Evolutionary conservation across 2,113 vertebrate species (phyloP).

Genomic region (Gnathonemus echidnorhynchus): DNA sequence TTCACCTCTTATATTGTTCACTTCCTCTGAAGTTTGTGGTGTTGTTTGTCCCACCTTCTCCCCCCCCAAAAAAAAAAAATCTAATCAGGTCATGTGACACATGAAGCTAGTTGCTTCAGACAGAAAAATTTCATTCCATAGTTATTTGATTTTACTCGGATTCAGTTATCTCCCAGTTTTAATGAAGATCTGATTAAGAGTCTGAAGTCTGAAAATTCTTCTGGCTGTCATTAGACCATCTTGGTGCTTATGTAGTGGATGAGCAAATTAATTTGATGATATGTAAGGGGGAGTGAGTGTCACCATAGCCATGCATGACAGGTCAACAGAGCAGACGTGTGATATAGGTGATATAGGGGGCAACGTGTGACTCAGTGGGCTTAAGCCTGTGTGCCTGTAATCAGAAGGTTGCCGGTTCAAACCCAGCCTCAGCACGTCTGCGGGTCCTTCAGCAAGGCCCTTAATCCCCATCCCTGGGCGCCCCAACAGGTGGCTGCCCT

Average conservation of each 20-base stretch:
- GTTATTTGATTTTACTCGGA: neutral
- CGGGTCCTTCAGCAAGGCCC: no score
- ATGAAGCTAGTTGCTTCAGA: neutral
- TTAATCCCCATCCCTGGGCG: no score
- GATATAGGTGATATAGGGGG: neutral
- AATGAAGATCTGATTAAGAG: neutral
- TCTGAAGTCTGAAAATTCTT: neutral
- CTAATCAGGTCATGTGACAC: neutral
- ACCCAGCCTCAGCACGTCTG: no score
- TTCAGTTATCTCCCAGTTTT: neutral
- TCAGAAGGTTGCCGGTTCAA: no score
- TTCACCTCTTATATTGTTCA: neutral
- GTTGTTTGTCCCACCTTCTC: neutral
- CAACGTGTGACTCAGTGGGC: no score
- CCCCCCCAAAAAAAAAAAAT: neutral
- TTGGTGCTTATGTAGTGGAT: neutral
- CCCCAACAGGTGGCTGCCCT: no score
- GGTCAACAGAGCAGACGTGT: neutral
- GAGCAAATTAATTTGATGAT: neutral
- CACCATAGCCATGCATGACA: neutral
- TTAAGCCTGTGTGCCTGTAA: no score
- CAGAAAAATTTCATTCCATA: neutral
- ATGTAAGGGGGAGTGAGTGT: neutral
- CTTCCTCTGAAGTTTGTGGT: neutral
- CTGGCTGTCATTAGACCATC: neutral